Evolutionary conservation across 2,113 vertebrate species (phyloP).

Genomic region (Glaucomys volans): DNA sequence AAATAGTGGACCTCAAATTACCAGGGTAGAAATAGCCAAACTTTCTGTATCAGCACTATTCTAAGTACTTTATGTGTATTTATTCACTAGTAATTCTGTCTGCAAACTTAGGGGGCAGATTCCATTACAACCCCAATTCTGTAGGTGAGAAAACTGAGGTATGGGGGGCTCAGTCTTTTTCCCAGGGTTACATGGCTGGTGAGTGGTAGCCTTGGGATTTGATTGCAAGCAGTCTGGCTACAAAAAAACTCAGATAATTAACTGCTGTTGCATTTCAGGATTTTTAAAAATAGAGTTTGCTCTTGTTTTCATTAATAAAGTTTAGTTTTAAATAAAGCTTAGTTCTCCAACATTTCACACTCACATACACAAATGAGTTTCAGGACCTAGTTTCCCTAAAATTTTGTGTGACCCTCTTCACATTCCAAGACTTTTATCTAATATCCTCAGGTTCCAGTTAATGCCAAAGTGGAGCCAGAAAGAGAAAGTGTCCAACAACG

Average conservation of each 20-base stretch:
- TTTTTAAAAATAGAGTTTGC: not conserved
- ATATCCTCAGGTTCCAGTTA: not conserved
- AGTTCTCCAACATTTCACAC: not conserved
- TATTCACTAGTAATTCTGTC: not conserved
- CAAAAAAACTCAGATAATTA: not conserved
- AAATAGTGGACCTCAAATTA: not conserved
- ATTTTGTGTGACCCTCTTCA: not conserved
- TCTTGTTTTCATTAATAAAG: slow-evolving; percentile 11
- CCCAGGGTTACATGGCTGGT: not conserved
- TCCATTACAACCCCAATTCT: not conserved
- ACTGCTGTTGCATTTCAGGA: not conserved
- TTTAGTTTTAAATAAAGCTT: not conserved
- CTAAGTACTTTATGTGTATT: not conserved
- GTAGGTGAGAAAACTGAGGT: not conserved
- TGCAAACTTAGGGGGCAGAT: not conserved
- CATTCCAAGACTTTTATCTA: not conserved
- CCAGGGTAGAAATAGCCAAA: not conserved
- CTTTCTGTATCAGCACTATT: not conserved
- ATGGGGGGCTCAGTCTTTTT: not conserved
- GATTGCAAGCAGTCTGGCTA: not conserved
- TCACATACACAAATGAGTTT: not conserved
- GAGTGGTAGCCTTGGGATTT: not conserved
- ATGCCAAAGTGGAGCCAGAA: not conserved
- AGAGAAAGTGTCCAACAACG: not conserved
- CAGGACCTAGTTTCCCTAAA: not conserved